Base-by-base conservation (phyloP, 2,888 invertebrate genomes). In the Cephus pygmeus region DNA sequence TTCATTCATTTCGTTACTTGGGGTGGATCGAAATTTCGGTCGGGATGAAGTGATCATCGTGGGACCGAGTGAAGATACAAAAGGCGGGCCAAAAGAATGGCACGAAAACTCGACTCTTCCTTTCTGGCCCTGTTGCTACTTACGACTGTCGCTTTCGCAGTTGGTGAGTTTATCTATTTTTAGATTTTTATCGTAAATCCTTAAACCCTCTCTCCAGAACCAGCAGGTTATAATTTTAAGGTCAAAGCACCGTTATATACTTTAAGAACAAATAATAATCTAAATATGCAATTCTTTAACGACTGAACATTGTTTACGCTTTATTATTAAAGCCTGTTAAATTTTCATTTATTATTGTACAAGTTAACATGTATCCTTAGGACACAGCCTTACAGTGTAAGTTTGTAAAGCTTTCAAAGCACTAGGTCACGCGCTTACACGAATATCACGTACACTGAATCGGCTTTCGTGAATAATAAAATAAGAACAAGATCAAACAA, bases 61-160 rank as follows among this genome's bases (percentile, higher is more conserved):
- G 56, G 56, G 56, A 23, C 9, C 23, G 56, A 56, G 56, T 56
- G 56, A 56, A 56, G 56, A 56, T 56, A 0, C 6, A 56, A 56
- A 56, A 56, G 56, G 56, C 40, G 56, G 56, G 56, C 23, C 9
- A 56, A 56, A 23, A 56, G 23, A 56, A 71, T 71, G 71, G 71
- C 31, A 31, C 71, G 71, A 34, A 31, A 71, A 71, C 69, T 80
- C 35, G 78, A 74, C 36, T 74, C 74, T 78, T 77, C 73, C 79
- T 69, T 85, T 75, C 79, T 81, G 80, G 81, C 82, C 77, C 83
- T 82, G 77, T 82, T 86, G 78, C 79, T 85, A 79, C 81, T 85
- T 73, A 81, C 83, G 76, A 77, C 78, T 76, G 69, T 78, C n/a
- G 81, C 78, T 69, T 78, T 80, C 80, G 83, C 79, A 76, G 73